phyloP scores from a whole-genome alignment of 2,888 invertebrate genomes.

The Chouioia cunea region DNA sequence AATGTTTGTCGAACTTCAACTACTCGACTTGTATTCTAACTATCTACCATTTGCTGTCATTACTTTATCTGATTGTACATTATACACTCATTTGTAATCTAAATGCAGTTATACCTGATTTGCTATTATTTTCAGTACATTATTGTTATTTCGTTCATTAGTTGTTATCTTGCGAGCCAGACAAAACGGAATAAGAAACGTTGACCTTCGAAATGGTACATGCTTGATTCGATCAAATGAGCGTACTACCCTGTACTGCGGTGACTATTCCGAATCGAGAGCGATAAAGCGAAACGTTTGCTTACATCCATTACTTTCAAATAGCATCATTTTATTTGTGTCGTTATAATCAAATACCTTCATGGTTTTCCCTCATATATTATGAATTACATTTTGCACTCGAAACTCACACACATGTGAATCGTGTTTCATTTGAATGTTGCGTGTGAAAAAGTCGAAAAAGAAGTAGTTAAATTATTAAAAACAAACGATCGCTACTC shows the following conservation, averaged over 20 bases:
- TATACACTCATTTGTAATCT: neutral
- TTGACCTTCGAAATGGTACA: slow-evolving; percentile 30
- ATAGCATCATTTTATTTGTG: slow-evolving; percentile 23
- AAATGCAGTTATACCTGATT: slow-evolving; percentile 9
- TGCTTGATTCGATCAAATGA: slow-evolving; percentile 34
- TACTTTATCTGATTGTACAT: too few species aligned
- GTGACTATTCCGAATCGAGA: slow-evolving; percentile 39
- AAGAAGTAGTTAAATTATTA: too few species aligned
- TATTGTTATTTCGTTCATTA: slow-evolving; percentile 36
- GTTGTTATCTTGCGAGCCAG: slow-evolving; percentile 32
- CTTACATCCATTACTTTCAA: slow-evolving; percentile 28
- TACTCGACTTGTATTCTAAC: too few species aligned
- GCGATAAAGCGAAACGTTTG: slow-evolving; percentile 20
- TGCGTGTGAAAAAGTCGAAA: too few species aligned
- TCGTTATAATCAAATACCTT: neutral
- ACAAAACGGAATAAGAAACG: slow-evolving; percentile 30
- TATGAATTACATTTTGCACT: too few species aligned
- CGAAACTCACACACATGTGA: too few species aligned
- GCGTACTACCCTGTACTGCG: slow-evolving; percentile 42
- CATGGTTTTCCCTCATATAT: neutral
- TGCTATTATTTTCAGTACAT: slow-evolving; percentile 19
- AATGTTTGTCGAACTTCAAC: too few species aligned
- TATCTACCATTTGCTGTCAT: too few species aligned
- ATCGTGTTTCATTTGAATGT: too few species aligned
- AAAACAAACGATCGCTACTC: too few species aligned